phyloP scores from a whole-genome alignment of 2,888 invertebrate species.

The Orchestes rusci region DNA sequence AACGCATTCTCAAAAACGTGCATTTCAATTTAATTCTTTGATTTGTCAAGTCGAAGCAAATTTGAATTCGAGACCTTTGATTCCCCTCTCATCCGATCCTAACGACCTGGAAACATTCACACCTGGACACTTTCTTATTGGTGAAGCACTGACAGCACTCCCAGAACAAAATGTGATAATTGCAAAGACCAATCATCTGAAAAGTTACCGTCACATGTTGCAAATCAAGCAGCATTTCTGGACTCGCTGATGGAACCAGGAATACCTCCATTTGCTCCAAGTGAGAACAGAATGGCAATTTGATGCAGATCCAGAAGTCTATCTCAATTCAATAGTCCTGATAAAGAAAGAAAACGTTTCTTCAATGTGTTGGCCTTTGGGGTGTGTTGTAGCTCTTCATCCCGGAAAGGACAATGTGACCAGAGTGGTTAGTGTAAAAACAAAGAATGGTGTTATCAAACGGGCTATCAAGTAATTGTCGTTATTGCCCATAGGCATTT shows the following conservation, averaged over 20 bases:
- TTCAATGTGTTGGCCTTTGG: not conserved
- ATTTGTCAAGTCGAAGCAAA: conserved; percentile 32
- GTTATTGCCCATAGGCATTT: too few relatives aligned
- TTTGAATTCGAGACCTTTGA: too few relatives aligned
- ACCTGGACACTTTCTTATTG: too few relatives aligned
- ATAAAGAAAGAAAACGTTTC: conserved; percentile 7
- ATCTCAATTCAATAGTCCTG: conserved; percentile 7
- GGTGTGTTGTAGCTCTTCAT: too few relatives aligned
- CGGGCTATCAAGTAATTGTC: not conserved
- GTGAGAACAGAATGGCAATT: conserved; percentile 6
- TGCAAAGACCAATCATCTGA: not conserved
- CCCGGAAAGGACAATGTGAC: too few relatives aligned
- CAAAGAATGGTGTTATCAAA: too few relatives aligned
- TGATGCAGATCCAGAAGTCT: not conserved
- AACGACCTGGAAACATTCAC: too few relatives aligned
- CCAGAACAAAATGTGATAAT: conserved; percentile 23
- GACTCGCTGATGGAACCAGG: conserved; percentile 4
- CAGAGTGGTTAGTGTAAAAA: too few relatives aligned
- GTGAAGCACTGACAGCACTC: too few relatives aligned
- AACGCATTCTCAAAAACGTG: conserved; percentile 10
- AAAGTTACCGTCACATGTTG: conserved; percentile 1
- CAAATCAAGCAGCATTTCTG: conserved; percentile 6
- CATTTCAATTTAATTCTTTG: conserved; percentile 19
- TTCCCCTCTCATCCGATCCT: too few relatives aligned
- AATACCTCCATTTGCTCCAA: conserved; percentile 6